These are phyloP conservation scores for Jordanella pulchra DNA, from an alignment of 2,797 vertebrate species.

Conservation along the genomic window DNA sequence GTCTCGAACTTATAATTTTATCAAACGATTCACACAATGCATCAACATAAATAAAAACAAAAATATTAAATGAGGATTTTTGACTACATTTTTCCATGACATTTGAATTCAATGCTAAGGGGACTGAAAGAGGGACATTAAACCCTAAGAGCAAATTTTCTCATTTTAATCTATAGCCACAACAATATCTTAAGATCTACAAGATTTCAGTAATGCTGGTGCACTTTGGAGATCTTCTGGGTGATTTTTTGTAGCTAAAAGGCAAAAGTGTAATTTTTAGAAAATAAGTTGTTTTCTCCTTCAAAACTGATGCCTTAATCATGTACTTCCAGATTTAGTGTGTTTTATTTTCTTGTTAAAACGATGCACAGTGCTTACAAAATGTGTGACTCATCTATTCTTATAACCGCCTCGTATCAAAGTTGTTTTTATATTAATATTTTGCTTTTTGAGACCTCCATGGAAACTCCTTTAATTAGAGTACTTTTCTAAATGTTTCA, in stretches of 20 bases:
- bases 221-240: background rate
- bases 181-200: background rate
- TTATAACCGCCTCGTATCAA: background rate
- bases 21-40: slow-evolving; percentile 41
- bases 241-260: background rate
- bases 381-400: background rate
- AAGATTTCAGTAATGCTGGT: background rate
- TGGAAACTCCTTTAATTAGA: slow-evolving; percentile 3
- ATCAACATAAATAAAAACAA: slow-evolving; percentile 7
- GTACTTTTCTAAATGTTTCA: background rate
- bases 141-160: slow-evolving; percentile 13
- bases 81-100: slow-evolving; percentile 15
- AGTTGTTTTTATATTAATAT: background rate
- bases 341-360: background rate
- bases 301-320: background rate
- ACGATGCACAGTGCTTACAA: background rate
- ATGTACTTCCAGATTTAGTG: background rate
- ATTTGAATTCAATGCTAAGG: background rate
- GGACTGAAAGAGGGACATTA: background rate
- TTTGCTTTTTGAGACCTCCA: background rate
- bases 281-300: background rate
- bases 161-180: background rate
- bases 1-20: slow-evolving; percentile 40
- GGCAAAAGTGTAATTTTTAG: background rate
- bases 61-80: slow-evolving; percentile 22